phyloP scores from a whole-genome alignment of 1,140 invertebrate species.

The Colletes gigas region DNA sequence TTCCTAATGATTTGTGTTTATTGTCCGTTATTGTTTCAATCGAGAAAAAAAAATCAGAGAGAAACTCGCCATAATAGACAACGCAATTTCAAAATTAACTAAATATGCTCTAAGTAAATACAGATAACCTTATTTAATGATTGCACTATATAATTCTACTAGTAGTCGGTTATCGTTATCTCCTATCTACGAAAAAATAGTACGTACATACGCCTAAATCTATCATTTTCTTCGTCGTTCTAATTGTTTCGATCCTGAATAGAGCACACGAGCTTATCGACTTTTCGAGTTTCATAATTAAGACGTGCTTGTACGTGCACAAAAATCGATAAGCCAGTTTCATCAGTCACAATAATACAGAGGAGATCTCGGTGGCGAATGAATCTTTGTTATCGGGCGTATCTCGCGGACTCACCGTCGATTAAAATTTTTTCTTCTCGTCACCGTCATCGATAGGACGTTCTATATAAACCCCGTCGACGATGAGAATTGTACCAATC shows the following conservation, averaged over 20 bases:
- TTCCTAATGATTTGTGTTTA: not conserved
- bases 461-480: slow-evolving; percentile 38
- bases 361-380: not conserved
- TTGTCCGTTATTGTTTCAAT: not conserved
- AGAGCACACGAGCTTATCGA: not conserved
- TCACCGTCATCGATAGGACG: slow-evolving; percentile 4
- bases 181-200: not conserved
- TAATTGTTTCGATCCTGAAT: not conserved
- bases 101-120: not conserved
- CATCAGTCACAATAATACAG: not conserved
- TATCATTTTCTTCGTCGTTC: not conserved
- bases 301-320: too few relatives aligned
- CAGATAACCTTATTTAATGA: not conserved
- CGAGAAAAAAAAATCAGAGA: not conserved
- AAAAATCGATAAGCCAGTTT: slow-evolving; percentile 6
- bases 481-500: not conserved
- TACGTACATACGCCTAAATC: not conserved
- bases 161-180: not conserved
- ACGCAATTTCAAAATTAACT: not conserved
- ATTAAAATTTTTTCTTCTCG: not conserved
- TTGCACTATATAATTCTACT: not conserved
- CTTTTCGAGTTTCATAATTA: not conserved
- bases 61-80: not conserved
- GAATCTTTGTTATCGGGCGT: slow-evolving; percentile 24
- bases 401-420: not conserved